Base-by-base conservation (phyloP, 2,888 invertebrate genomes). In the Gasteruption jaculator region DNA sequence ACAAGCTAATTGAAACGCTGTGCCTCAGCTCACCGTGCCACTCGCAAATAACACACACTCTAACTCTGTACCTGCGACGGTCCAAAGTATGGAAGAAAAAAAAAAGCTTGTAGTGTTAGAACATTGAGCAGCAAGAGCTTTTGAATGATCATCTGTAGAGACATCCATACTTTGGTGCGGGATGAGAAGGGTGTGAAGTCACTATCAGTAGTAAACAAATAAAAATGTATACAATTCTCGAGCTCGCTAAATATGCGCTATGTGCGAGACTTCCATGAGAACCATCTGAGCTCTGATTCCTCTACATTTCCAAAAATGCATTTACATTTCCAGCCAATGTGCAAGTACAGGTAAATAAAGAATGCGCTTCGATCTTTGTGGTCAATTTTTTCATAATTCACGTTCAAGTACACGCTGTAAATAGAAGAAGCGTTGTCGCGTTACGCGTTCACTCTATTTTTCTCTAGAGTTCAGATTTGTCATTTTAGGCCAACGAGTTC, bases 231-330 rank as follows among this genome's bases (percentile, higher is more conserved):
- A n/a, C n/a, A n/a, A n/a, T n/a, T n/a, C n/a, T n/a, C n/a, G 59
- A 62, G 58, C 65, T 65, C 63, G 61, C 59, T 65, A 55, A 32
- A 33, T 40, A 41, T 47, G 57, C 55, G 51, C 55, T 58, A 57
- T 54, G 51, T 60, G 61, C 66, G 66, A 69, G 66, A 68, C 65
- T 68, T 63, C 62, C 61, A 64, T 61, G 63, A 63, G 63, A 69
- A 69, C 69, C 69, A 69, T 69, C 69, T 65, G 69, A 69, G 68
- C 67, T 65, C 65, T 69, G 69, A 69, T 68, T 66, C 69, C 69
- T 69, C 67, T 69, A 69, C 68, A 69, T 69, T 68, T 61, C 61
- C 63, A 60, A 62, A 68, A 66, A 65, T 65, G 61, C 65, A 65
- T 68, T 68, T 69, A 65, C 63, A 67, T 65, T 68, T 69, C 65